Conservation (phyloP, 2,888 invertebrate species). For the Chloromyia formosa region DNA sequence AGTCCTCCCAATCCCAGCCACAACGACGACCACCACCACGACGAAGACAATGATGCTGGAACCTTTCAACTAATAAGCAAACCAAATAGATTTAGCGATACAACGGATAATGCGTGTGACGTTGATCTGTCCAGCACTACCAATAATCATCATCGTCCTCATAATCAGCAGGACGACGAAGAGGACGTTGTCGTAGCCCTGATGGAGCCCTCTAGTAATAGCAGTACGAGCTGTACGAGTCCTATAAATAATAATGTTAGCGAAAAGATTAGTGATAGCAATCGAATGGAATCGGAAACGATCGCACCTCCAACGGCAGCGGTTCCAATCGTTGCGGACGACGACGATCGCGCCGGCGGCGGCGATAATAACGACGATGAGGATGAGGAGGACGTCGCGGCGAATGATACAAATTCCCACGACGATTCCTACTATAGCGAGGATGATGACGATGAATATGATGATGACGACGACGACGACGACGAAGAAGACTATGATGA, state of each 20-base stretch:
- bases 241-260: constrained; percentile 15
- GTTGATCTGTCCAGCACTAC: not conserved
- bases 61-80: not conserved
- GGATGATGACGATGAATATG: constrained; percentile 48
- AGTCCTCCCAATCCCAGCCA: not conserved
- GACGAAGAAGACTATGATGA: constrained; percentile 48
- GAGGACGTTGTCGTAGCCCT: constrained; percentile 27
- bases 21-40: too few species aligned
- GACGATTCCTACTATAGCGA: not conserved
- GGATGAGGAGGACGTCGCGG: constrained; percentile 35
- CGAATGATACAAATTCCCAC: not conserved
- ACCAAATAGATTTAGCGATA: constrained; percentile 7
- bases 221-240: constrained; percentile 16
- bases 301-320: too few species aligned
- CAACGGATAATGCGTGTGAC: not conserved
- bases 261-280: constrained; percentile 41
- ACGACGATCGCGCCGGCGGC: too few species aligned
- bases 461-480: constrained; percentile 51
- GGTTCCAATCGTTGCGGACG: too few species aligned
- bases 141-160: too few species aligned
- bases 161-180: constrained; percentile 39
- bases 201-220: constrained; percentile 26
- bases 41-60: constrained; percentile 4
- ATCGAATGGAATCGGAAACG: constrained; percentile 41
- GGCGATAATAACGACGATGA: constrained; percentile 38